phyloP scores from a whole-genome alignment of 2,888 invertebrate genomes.

The Leptinotarsa rubiginosa region DNA sequence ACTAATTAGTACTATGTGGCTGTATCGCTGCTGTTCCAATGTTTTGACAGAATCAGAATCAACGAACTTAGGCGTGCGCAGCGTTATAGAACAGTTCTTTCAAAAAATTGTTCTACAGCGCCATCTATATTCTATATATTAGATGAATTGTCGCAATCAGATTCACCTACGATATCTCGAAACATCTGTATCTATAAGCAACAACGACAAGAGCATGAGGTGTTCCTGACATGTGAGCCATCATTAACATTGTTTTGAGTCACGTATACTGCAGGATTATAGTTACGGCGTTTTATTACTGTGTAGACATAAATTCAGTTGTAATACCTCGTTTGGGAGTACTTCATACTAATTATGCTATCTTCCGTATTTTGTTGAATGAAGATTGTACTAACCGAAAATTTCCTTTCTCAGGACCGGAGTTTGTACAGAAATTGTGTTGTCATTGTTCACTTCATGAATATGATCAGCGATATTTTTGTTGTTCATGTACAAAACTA shows the following conservation, averaged over 20 bases:
- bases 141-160: neutral
- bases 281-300: constrained; percentile 16
- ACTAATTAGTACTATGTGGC: too few relatives aligned
- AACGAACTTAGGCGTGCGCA: too few relatives aligned
- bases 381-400: neutral
- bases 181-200: too few relatives aligned
- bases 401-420: neutral
- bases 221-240: neutral
- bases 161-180: neutral
- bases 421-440: neutral
- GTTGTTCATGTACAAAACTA: too few relatives aligned
- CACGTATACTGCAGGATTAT: neutral
- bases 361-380: constrained; percentile 9
- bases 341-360: constrained; percentile 20
- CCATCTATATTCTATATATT: too few relatives aligned
- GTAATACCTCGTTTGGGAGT: constrained; percentile 16
- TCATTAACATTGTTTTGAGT: neutral
- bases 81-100: too few relatives aligned
- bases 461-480: too few relatives aligned
- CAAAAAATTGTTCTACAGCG: too few relatives aligned
- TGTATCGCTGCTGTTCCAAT: too few relatives aligned
- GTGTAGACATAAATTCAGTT: constrained; percentile 18
- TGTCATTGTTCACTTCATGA: too few relatives aligned
- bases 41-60: too few relatives aligned
- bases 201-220: neutral